Conservation (phyloP, 2,888 invertebrate species). For the Sthenelais limicola region DNA sequence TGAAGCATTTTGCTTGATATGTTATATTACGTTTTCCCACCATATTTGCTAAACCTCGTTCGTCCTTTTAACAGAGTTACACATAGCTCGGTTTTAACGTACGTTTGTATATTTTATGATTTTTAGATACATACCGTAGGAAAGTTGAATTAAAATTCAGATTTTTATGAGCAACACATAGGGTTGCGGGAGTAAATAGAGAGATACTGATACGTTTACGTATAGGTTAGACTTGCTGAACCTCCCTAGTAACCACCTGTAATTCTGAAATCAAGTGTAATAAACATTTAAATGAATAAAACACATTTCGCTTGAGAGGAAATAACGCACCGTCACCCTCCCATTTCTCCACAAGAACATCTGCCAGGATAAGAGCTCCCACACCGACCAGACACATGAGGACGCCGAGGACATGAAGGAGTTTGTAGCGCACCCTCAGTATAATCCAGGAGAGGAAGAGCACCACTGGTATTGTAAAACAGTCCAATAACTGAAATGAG, state of each 20-base stretch:
- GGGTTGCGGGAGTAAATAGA: no score
- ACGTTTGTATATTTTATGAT: not conserved
- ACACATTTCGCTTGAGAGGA: not conserved
- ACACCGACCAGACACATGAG: conserved; percentile 86
- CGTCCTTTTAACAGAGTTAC: no score
- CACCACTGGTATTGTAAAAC: conserved; percentile 88
- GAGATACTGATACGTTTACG: no score
- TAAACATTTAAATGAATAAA: not conserved
- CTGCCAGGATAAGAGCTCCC: conserved; percentile 87
- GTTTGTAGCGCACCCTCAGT: conserved; percentile 82
- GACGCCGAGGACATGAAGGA: conserved; percentile 85
- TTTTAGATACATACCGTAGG: not conserved
- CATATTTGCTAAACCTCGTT: no score
- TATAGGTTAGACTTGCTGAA: no score
- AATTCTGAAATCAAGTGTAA: not conserved
- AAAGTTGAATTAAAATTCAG: no score
- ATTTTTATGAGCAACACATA: no score
- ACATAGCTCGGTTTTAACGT: no score
- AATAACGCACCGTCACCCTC: conserved; percentile 36
- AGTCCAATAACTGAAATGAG: conserved; percentile 87
- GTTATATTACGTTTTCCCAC: no score
- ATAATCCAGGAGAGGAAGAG: conserved; percentile 84
- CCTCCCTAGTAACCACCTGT: not conserved
- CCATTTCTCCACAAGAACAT: conserved; percentile 76
- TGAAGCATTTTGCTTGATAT: no score